These are phyloP conservation scores for Bombus soroeensis DNA, from an alignment of 1,140 invertebrate genomes.

Conservation along the genomic window DNA sequence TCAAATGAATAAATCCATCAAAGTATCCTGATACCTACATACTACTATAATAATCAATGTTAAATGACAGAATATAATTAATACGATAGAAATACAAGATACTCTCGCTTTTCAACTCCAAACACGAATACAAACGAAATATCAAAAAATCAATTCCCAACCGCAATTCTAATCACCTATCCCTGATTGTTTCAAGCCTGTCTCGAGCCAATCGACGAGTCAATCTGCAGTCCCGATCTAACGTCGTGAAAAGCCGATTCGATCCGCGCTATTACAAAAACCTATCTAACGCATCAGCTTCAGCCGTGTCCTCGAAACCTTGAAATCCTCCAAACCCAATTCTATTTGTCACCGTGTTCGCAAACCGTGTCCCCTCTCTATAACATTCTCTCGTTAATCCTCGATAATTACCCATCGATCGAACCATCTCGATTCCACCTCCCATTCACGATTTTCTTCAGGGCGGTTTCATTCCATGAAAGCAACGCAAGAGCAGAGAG, in stretches of 20 bases:
- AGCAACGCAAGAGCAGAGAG: conserved; percentile 9
- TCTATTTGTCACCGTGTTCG: background rate
- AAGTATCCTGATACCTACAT: too few species aligned
- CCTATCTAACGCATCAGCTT: background rate
- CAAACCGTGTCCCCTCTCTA: background rate
- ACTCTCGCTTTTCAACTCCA: too few species aligned
- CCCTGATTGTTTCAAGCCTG: background rate
- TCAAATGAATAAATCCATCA: too few species aligned
- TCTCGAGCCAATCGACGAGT: background rate
- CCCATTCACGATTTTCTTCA: background rate
- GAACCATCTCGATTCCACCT: background rate
- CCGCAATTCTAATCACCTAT: background rate
- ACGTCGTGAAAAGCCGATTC: background rate
- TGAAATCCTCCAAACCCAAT: conserved; percentile 25
- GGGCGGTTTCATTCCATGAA: background rate
- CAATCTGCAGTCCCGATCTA: background rate
- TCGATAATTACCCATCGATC: conserved; percentile 40
- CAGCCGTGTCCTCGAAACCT: conserved; percentile 9
- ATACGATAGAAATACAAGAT: too few species aligned
- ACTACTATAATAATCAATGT: too few species aligned
- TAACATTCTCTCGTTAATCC: conserved; percentile 26
- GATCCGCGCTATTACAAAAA: background rate
- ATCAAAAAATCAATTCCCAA: background rate
- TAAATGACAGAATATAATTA: too few species aligned
- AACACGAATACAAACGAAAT: background rate